phyloP scores from a whole-genome alignment of 2,113 vertebrate species.

The Calidris pygmaea region DNA sequence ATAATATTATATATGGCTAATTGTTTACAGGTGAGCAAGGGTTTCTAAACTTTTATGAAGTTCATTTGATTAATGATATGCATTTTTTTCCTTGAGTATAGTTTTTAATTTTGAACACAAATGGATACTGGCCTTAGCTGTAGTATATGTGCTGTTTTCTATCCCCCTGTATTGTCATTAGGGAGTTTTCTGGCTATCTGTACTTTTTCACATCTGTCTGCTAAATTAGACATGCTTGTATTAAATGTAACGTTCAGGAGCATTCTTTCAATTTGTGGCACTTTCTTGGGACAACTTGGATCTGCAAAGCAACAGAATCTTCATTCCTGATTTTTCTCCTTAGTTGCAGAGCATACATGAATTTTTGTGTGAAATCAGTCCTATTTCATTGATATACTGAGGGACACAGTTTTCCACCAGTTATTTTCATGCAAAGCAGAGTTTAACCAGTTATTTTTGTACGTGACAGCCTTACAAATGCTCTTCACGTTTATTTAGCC shows the following conservation, averaged over 20 bases:
- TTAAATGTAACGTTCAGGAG: background rate
- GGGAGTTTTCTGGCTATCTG: background rate
- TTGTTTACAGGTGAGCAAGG: background rate
- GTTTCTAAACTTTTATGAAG: background rate
- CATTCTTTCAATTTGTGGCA: background rate
- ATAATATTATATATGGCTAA: background rate
- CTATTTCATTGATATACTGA: background rate
- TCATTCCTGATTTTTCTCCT: background rate
- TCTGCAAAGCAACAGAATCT: background rate
- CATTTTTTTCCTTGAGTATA: background rate
- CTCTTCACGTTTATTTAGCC: background rate
- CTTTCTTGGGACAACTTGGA: background rate
- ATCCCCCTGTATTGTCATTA: background rate
- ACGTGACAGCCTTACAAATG: background rate
- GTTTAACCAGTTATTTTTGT: background rate
- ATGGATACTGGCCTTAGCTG: background rate
- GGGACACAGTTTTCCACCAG: background rate
- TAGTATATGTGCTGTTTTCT: background rate
- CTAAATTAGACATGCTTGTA: background rate
- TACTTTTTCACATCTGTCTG: conserved; percentile 3
- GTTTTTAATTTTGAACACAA: conserved; percentile 13
- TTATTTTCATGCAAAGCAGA: background rate
- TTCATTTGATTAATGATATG: background rate
- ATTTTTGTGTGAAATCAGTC: background rate
- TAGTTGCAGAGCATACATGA: background rate